Evolutionary conservation across 2,888 invertebrate genomes (phyloP), one percentile per base, ranked within the genome.

Genomic region (Zygothrica quintamaculata): DNA sequence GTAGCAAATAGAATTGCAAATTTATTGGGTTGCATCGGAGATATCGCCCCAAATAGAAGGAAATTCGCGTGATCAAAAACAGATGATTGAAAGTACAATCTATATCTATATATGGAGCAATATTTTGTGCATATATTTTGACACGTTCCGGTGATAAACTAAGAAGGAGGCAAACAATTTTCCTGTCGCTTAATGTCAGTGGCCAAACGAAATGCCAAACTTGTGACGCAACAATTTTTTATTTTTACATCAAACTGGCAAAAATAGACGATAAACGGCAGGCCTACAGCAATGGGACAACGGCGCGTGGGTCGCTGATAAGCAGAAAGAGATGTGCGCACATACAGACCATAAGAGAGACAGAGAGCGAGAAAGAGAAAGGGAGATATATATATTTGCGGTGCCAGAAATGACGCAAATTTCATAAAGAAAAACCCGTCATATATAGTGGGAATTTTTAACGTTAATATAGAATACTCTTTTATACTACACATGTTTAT

Each of bases 151-250:
- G 56, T 26, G 39, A 65, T 65, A 68, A 39, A 33, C 8, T 51
- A 22, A 11, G 8, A 40, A 52, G 25, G 43, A 37, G 51, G 26
- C 37, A 46, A 53, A 15, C 15, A 37, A 29, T 57, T 55, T 57
- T 39, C 47, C 55, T 67, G 51, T 42, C 56, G 39, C 18, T 42
- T 33, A 66, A 70, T 70, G 69, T 48, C 65, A 70, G 34, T 31
- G 67, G 34, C 55, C 34, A 18, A 33, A 60, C 13, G 15, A 65
- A 72, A 70, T 70, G 77, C 52, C 69, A 47, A 65, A 56, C 31
- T 26, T 51, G 50, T 79, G 78, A 84, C 84, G 78, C 77, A 84
- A 79, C 71, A 71, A 51, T 74, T 39, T 48, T 33, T 69, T 77
- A 84, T 74, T 65, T 77, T 80, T 69, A 72, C 84, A 74, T 57